phyloP scores from a whole-genome alignment of 2,797 vertebrate species.

The Margarornis squamiger region DNA sequence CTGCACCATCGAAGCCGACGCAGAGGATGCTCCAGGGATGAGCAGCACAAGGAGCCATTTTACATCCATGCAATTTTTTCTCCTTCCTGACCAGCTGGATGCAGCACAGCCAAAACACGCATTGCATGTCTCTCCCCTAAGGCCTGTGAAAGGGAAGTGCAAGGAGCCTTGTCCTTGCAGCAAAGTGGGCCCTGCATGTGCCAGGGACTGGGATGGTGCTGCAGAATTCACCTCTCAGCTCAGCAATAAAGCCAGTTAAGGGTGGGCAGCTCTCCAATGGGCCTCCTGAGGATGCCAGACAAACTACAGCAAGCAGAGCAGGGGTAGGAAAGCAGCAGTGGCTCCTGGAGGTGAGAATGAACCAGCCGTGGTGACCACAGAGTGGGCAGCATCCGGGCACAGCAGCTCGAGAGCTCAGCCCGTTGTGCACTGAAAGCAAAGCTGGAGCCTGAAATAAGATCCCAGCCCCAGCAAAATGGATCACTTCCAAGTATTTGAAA shows the following conservation, averaged over 20 bases:
- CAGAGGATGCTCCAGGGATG: constrained; percentile 70
- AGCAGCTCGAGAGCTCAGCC: neutral
- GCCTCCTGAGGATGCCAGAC: neutral
- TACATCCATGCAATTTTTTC: neutral
- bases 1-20: neutral
- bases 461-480: constrained; percentile 32
- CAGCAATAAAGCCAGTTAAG: neutral
- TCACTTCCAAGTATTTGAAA: constrained; percentile 23
- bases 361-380: fast-evolving
- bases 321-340: neutral
- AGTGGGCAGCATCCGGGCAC: fast-evolving
- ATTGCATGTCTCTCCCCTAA: fast-evolving
- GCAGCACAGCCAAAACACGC: neutral
- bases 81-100: neutral
- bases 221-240: neutral
- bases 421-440: neutral
- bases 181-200: fast-evolving
- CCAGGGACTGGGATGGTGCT: fast-evolving
- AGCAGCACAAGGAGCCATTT: constrained; percentile 66
- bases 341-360: neutral
- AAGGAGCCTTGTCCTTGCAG: neutral
- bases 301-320: fast-evolving
- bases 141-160: neutral
- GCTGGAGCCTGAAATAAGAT: constrained; percentile 3
- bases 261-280: neutral